These are phyloP conservation scores for Trichogramma evanescens DNA, from an alignment of 2,888 invertebrate genomes.

Conservation along the genomic window DNA sequence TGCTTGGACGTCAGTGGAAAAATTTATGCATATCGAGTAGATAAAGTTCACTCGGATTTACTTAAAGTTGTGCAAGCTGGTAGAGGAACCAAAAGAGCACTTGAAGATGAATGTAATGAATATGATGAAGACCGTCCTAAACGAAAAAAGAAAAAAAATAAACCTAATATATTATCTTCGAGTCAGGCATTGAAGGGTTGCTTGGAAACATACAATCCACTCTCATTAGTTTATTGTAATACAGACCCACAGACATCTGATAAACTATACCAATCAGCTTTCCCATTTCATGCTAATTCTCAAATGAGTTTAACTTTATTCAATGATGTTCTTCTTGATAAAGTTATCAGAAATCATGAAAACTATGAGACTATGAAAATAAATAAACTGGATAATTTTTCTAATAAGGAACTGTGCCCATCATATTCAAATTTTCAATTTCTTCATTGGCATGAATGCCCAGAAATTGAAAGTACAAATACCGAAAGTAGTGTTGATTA, in stretches of 20 bases:
- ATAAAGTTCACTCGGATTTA: conserved; percentile 74
- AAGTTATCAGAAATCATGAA: not conserved
- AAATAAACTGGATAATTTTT: conserved; percentile 41
- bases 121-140: conserved; percentile 25
- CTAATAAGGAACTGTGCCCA: conserved; percentile 50
- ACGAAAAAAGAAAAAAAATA: conserved; percentile 26
- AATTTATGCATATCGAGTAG: conserved; percentile 82
- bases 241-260: conserved; percentile 35
- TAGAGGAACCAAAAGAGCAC: conserved; percentile 43
- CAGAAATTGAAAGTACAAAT: conserved; percentile 46
- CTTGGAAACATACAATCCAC: conserved; percentile 24
- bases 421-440: conserved; percentile 58
- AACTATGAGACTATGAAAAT: conserved; percentile 9
- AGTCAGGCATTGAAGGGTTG: conserved; percentile 27
- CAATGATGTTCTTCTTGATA: conserved; percentile 32
- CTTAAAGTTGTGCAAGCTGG: conserved; percentile 68
- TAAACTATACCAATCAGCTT: conserved; percentile 29
- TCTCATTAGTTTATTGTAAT: conserved; percentile 27
- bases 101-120: conserved; percentile 15
- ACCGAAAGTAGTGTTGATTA: conserved; percentile 20
- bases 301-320: conserved; percentile 27
- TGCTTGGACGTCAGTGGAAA: conserved; percentile 83
- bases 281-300: conserved; percentile 31
- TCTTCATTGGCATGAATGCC: conserved; percentile 51
- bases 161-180: conserved; percentile 24